Evolutionary conservation across 2,888 invertebrate species (phyloP), one percentile per base, ranked within the genome.

Genomic region (Rhingia campestris): DNA sequence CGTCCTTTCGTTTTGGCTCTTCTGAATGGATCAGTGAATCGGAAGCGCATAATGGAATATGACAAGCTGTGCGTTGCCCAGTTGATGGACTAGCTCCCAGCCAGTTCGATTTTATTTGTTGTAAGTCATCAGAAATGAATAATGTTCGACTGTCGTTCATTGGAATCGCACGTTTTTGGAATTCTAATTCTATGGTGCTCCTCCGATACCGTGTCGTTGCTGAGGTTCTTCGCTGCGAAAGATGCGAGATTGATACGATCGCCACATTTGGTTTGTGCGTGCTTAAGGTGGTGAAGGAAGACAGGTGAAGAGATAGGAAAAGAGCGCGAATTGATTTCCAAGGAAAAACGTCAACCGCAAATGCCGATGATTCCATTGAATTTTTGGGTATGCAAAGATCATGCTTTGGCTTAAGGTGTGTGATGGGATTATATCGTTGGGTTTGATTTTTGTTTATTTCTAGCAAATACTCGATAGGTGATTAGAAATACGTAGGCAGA

Each of bases 1-100:
- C 76, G 35, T 84, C 54, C 74, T 64, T 64, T 63, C 39, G 32
- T 53, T 33, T 54, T 3, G 49, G 69, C 43, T 43, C 64, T 84
- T 61, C 69, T 80, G 73, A 84, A 84, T 84, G 84, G 84, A 84
- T 80, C 74, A 63, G 35, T 84, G 84, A 74, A 80, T 84, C 84
- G 84, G 84, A 84, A 84, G 84, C 84, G 58, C 74, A 80, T 70
- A 84, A 84, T 84, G 84, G 59, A 80, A 70, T 84, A 84, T 84
- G 80, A 84, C 84, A 80, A 58, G 74, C 70, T 80, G 84, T 84
- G 80, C 80, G 66, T 70, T 80, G 74, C 80, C 74, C 64, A 54
- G 64, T 74, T 84, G 84, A 84, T 84, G 80, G 80, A 84, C 84
- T 79, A 84, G 84, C 84, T 80, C 67, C 80, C 47, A 80, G 84